Conservation (phyloP, 1,140 invertebrate genomes). For the Drosophila mayri region DNA sequence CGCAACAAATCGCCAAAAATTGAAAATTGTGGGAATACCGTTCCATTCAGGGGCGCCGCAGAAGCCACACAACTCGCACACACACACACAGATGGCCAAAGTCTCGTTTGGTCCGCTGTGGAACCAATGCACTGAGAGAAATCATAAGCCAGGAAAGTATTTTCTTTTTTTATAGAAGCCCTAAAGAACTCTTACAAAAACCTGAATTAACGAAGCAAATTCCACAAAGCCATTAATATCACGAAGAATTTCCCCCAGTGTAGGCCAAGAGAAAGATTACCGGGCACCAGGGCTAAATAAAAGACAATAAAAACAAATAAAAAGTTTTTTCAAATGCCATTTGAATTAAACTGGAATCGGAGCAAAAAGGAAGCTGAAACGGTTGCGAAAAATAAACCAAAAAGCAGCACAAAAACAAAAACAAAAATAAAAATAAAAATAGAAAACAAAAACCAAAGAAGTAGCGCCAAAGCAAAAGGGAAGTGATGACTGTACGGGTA, state of each 20-base stretch:
- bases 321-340: slow-evolving; percentile 71
- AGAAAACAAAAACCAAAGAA: not conserved
- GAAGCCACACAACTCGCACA: slow-evolving; percentile 33
- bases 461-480: slow-evolving; percentile 19
- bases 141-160: not conserved
- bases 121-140: slow-evolving; percentile 13
- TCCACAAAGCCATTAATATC: not conserved
- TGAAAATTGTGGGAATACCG: slow-evolving; percentile 79
- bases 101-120: slow-evolving; percentile 56
- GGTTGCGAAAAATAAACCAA: slow-evolving; percentile 14
- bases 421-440: too few species aligned
- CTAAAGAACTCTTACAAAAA: too few species aligned
- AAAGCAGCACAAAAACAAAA: not conserved
- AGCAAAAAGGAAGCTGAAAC: slow-evolving; percentile 23
- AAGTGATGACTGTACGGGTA: slow-evolving; percentile 52
- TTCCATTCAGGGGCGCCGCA: slow-evolving; percentile 32
- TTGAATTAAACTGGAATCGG: slow-evolving; percentile 64
- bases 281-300: slow-evolving; percentile 21
- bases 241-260: not conserved
- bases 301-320: slow-evolving; percentile 76
- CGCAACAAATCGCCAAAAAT: slow-evolving; percentile 83
- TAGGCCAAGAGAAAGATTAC: slow-evolving; percentile 1
- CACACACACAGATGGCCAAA: slow-evolving; percentile 35
- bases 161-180: too few species aligned
- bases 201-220: too few species aligned